A percentile compares a stretch with the other conserved stretches of the same genome.
phyloP scores from a whole-genome alignment of 2,797 vertebrate species.

The Bovichtus variegatus region DNA sequence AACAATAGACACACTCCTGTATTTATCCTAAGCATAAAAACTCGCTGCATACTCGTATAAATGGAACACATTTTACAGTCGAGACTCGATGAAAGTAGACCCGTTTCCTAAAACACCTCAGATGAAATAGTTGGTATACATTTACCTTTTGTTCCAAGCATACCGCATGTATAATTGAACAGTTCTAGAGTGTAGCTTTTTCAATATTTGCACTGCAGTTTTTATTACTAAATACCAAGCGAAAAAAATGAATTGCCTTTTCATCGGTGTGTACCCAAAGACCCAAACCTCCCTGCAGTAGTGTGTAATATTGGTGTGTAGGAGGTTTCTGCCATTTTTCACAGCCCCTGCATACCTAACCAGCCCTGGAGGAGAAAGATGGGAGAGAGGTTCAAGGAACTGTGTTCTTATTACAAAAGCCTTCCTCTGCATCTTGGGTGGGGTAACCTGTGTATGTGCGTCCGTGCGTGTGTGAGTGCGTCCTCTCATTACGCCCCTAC shows the following conservation, averaged over 20 bases:
- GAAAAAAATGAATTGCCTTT: conserved; percentile 37
- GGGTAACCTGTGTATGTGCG: conserved; percentile 67
- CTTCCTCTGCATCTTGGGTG: conserved; percentile 83
- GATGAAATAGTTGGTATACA: conserved; percentile 26
- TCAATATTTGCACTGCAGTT: conserved; percentile 34
- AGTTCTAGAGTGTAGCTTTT: conserved; percentile 13
- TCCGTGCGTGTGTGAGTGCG: conserved; percentile 27
- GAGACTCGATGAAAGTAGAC: conserved; percentile 26
- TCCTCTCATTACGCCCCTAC: conserved; percentile 86
- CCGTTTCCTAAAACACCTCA: conserved; percentile 20
- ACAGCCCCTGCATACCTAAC: conserved; percentile 82
- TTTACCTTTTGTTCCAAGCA: conserved; percentile 22
- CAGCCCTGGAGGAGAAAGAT: conserved; percentile 77
- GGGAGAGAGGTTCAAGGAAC: conserved; percentile 63
- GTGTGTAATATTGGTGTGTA: conserved; percentile 44
- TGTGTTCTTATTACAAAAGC: conserved; percentile 78
- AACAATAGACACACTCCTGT: conserved; percentile 35
- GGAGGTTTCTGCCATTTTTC: conserved; percentile 73
- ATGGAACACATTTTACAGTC: conserved; percentile 9
- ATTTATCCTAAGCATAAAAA: conserved; percentile 74
- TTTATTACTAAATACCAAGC: conserved; percentile 34
- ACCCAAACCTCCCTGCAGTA: conserved; percentile 44
- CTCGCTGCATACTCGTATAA: conserved; percentile 24
- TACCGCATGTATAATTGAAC: conserved; percentile 40
- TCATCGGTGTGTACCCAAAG: conserved; percentile 77